Base-by-base conservation (phyloP, 2,797 vertebrate species). In the Pelobates cultripes region DNA sequence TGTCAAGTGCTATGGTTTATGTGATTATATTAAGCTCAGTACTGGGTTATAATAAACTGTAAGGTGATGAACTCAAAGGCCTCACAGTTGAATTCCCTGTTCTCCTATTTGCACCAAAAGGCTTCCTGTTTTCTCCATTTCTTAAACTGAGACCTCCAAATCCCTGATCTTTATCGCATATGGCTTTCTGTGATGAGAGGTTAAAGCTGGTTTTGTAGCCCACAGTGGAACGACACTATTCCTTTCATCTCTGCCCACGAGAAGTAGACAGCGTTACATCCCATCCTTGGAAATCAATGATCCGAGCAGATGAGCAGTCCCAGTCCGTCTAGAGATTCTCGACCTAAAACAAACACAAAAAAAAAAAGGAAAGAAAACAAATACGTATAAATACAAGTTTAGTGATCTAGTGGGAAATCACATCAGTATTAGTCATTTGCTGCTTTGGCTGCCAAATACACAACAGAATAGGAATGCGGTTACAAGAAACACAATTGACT, bases 211-310 rank as follows among this genome's bases (percentile, higher is more conserved):
- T 15, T 15, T 81, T 44, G 42, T 40, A 51, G 55, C 70, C 53
- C 67, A 64, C 13, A 2, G 7, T 41, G 53, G 9, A 7, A 45
- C 43, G 43, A 55, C 4, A 57, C 68, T 68, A 64, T 55, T 14
- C 28, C 28, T 57, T 71, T 69, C n/a, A 66, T 83, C 64, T 74
- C 17, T 41, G 63, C 2, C 53, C 73, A 42, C 13, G 13, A 40
- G 63, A 6, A 70, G 72, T 14, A 64, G 4, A 67, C 43, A 66
- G 51, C 73, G 12, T 60, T 7, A 13, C 45, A 41, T 43, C 2
- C 57, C 76, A 73, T 83, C 82, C 77, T 53, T 75, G 77, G 82
- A 70, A 71, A 72, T 83, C 64, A 75, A 61, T 61, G 61, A 28
- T 64, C 61, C 17, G 61, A 5, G 14, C n/a, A 40, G 61, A 64